Percentiles rank a stretch among this genome's conserved stretches.
phyloP scores from a whole-genome alignment of 2,888 invertebrate genomes.

The Orchesellides sinensis region DNA sequence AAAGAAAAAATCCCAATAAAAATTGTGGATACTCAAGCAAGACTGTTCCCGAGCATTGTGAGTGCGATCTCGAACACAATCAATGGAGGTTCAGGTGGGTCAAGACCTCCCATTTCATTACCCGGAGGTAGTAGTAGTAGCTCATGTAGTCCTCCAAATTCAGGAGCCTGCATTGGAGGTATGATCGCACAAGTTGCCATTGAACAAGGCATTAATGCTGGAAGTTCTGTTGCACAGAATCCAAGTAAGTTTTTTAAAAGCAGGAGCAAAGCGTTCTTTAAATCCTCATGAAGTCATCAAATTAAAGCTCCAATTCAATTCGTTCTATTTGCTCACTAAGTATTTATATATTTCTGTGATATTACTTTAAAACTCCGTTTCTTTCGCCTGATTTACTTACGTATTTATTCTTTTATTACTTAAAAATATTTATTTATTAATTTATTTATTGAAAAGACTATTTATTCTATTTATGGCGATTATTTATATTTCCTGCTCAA shows the following conservation, averaged over 20 bases:
- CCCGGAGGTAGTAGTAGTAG: conserved; percentile 21
- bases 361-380: too few species aligned
- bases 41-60: conserved; percentile 65
- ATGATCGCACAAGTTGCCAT: conserved; percentile 41
- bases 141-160: conserved; percentile 23
- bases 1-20: conserved; percentile 19
- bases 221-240: conserved; percentile 25
- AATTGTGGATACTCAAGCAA: conserved; percentile 61
- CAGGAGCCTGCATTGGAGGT: conserved; percentile 43
- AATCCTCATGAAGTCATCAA: too few species aligned
- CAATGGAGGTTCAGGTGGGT: conserved; percentile 24
- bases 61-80: conserved; percentile 55
- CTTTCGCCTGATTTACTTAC: background rate
- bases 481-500: background rate
- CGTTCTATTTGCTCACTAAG: too few species aligned
- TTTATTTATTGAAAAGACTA: conserved; percentile 10
- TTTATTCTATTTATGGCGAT: background rate
- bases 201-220: conserved; percentile 42
- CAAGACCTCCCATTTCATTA: conserved; percentile 39
- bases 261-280: background rate
- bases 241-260: conserved; percentile 31
- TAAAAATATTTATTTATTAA: background rate
- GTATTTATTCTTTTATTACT: background rate
- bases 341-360: too few species aligned
- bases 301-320: too few species aligned